phyloP scores from a whole-genome alignment of 1,140 invertebrate species.

The roundworm (Caenorhabditis elegans) region DNA sequence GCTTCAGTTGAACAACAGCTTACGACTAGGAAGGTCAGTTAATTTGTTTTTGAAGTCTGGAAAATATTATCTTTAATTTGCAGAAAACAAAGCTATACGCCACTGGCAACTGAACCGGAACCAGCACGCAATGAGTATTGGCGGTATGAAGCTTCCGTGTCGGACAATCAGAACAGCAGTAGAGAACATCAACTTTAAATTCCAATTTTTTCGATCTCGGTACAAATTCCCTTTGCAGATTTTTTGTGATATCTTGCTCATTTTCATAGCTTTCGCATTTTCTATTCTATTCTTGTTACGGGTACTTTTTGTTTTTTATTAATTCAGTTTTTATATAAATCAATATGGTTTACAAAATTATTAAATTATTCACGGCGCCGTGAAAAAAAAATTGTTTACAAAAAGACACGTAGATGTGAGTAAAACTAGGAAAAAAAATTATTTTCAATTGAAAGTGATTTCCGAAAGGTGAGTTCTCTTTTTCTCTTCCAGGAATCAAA shows the following conservation, averaged over 20 bases:
- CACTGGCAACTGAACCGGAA: constrained; percentile 5
- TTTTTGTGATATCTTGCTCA: constrained; percentile 14
- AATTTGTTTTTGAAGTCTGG: not conserved
- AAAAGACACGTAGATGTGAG: too few species aligned
- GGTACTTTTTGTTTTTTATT: not conserved
- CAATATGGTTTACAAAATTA: too few species aligned
- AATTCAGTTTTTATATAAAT: too few species aligned
- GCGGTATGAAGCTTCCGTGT: not conserved
- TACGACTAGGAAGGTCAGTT: not conserved
- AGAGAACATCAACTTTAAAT: not conserved
- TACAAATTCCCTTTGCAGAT: not conserved
- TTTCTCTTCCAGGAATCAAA: not conserved
- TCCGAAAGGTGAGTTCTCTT: not conserved
- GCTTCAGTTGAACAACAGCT: constrained; percentile 14
- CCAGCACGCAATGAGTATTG: not conserved
- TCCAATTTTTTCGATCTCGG: not conserved
- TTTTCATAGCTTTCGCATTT: not conserved
- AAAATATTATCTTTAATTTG: not conserved
- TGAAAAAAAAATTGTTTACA: too few species aligned
- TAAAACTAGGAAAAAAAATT: too few species aligned
- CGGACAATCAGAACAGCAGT: not conserved
- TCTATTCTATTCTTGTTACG: not conserved
- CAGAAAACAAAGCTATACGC: constrained; percentile 16
- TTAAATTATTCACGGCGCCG: too few species aligned
- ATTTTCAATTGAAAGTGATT: not conserved